Percentiles rank a stretch among this genome's conserved stretches.
phyloP scores from a whole-genome alignment of 64 coral and sea anemone species.

The Pocillopora verrucosa region DNA sequence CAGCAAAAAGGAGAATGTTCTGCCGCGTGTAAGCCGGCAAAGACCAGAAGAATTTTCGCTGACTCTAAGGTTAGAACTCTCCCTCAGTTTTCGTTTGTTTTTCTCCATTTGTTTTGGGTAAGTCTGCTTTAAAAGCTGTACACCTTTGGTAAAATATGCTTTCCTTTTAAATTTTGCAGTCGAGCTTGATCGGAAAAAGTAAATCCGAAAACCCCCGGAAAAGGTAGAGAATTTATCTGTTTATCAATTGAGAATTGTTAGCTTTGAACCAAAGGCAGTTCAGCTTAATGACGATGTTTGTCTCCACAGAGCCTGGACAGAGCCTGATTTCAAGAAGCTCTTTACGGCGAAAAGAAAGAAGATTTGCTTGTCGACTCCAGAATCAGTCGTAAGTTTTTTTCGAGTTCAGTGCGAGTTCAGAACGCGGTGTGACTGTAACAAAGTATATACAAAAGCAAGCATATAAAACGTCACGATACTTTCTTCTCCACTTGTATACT shows the following conservation, averaged over 20 bases:
- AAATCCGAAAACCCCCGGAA: neutral
- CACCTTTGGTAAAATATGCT: neutral
- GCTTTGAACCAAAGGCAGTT: neutral
- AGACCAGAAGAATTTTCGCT: neutral
- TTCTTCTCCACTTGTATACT: too few relatives aligned
- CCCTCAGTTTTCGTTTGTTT: neutral
- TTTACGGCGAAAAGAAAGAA: neutral
- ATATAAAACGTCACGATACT: too few relatives aligned
- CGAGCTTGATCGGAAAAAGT: neutral
- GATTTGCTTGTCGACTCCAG: neutral
- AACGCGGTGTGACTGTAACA: too few relatives aligned
- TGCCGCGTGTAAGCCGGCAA: neutral
- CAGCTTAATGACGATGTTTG: neutral
- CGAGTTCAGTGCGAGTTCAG: too few relatives aligned
- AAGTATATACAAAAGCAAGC: too few relatives aligned
- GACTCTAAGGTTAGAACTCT: neutral
- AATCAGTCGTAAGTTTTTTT: slow-evolving; percentile 12
- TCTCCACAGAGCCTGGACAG: neutral
- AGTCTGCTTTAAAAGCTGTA: neutral
- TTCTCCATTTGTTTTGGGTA: neutral
- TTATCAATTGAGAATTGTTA: neutral
- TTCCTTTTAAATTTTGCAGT: neutral
- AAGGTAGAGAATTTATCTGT: neutral
- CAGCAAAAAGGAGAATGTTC: neutral
- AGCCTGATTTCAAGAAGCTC: neutral